These are phyloP conservation scores for Ditylenchus dipsaci DNA, from an alignment of 1,140 invertebrate species.

Conservation along the genomic window DNA sequence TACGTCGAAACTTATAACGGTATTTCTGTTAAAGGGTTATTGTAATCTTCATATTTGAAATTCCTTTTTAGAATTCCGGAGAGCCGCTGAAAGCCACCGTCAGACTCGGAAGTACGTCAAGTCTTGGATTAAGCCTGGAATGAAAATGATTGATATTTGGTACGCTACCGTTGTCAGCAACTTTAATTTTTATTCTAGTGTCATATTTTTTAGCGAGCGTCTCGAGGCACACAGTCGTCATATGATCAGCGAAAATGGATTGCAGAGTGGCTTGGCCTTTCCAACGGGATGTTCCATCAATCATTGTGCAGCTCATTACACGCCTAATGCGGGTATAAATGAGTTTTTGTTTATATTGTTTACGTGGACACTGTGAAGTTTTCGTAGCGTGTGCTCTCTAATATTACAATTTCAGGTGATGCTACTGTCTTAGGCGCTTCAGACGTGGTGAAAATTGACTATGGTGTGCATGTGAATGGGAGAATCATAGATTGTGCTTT, in stretches of 20 bases:
- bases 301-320: slow-evolving; percentile 98
- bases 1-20: slow-evolving; percentile 80
- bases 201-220: slow-evolving; percentile 68
- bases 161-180: slow-evolving; percentile 52
- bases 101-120: slow-evolving; percentile 84
- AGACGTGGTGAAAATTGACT: slow-evolving; percentile 94
- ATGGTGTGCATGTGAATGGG: slow-evolving; percentile 96
- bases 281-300: slow-evolving; percentile 97
- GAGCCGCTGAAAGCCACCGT: slow-evolving; percentile 93
- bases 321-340: slow-evolving; percentile 85
- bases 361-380: too few species aligned
- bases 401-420: slow-evolving; percentile 73
- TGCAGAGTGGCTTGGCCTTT: slow-evolving; percentile 93
- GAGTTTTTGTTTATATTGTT: too few species aligned
- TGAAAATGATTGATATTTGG: slow-evolving; percentile 98
- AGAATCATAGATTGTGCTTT: slow-evolving; percentile 98
- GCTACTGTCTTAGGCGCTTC: slow-evolving; percentile 86
- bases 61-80: slow-evolving; percentile 85
- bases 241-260: slow-evolving; percentile 87
- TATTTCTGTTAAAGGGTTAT: slow-evolving; percentile 66
- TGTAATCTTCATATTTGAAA: slow-evolving; percentile 63
- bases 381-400: too few species aligned
- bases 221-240: slow-evolving; percentile 83
- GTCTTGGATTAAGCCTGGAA: slow-evolving; percentile 88
- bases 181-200: neutral